Percentiles rank a stretch among this genome's conserved stretches.
Conservation (phyloP, 2,888 invertebrate species). For the Chironomus riparius region DNA sequence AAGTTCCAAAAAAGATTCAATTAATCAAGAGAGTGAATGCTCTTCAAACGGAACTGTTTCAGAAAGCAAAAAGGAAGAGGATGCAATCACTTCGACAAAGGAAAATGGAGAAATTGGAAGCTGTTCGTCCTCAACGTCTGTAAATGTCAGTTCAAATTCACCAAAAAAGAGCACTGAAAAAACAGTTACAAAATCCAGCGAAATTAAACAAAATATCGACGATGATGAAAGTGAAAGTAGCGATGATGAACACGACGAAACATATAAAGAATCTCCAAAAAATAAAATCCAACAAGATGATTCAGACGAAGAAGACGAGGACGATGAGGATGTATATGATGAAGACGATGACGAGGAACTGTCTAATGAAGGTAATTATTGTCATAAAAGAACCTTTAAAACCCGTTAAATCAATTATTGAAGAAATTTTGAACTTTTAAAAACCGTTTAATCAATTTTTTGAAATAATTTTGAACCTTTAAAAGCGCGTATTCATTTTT, state of each 20-base stretch:
- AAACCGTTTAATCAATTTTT: no score
- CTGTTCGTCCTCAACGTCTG: not conserved
- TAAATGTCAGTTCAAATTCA: not conserved
- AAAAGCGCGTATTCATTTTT: no score
- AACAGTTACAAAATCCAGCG: slow-evolving; percentile 34
- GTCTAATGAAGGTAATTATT: slow-evolving; percentile 22
- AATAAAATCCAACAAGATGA: not conserved
- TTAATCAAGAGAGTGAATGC: no score
- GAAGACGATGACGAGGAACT: slow-evolving; percentile 20
- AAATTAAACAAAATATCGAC: slow-evolving; percentile 35
- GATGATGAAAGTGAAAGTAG: slow-evolving; percentile 36
- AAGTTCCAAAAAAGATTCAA: no score
- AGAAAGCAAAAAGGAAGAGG: no score
- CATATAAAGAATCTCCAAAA: slow-evolving; percentile 2
- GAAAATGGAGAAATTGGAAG: not conserved
- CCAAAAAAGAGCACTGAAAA: not conserved
- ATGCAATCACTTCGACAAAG: no score
- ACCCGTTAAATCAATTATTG: no score
- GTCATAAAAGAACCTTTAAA: no score
- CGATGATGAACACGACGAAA: slow-evolving; percentile 30
- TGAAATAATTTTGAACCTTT: no score
- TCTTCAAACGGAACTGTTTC: no score
- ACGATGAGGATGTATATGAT: slow-evolving; percentile 18
- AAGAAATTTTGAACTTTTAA: no score
- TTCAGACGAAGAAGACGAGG: not conserved